Base-by-base conservation (phyloP, 2,888 invertebrate genomes). In the Camponotus fellah region DNA sequence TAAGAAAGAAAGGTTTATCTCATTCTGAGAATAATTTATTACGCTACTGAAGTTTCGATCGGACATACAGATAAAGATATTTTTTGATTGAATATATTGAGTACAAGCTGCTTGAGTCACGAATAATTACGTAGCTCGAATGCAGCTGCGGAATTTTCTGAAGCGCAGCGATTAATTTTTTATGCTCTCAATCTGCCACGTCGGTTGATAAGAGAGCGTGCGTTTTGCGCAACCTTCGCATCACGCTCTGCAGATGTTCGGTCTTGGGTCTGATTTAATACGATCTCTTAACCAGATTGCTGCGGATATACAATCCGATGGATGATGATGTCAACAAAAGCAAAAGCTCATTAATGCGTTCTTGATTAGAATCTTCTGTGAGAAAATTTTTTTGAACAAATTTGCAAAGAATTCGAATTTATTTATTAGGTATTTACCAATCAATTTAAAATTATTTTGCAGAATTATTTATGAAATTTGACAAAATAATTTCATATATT, bases 201-300 rank as follows among this genome's bases (percentile, higher is more conserved):
- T 87, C 84, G 64, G 2, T 65, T 62, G 89, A 89, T 87, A 85
- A 87, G 82, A 79, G 68, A 79, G 68, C 65, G 37, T 26, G 43
- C 77, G 82, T 65, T 87, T 86, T 81, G 72, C 89, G 86, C 86
- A 86, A 89, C 85, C 86, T 82, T 82, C 76, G 74, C 80, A 82
- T 87, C 82, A 65, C 84, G 65, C 72, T 71, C 81, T 75, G 79
- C 89, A 89, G 87, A 88, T 89, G 84, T 84, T 80, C 77, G 56
- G 32, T 81, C 74, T 83, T 83, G 60, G 69, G 64, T 80, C 46
- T 71, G 88, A 88, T 86, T 88, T 83, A 86, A 88, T 66, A 62
- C 80, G 87, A 89, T 87, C 89, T 89, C 81, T 87, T 85, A 87
- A 88, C 85, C 53, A 80, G 74, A 89, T 87, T 80, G 69, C 82